Conservation (phyloP, 2,797 vertebrate species). For the Anableps anableps region DNA sequence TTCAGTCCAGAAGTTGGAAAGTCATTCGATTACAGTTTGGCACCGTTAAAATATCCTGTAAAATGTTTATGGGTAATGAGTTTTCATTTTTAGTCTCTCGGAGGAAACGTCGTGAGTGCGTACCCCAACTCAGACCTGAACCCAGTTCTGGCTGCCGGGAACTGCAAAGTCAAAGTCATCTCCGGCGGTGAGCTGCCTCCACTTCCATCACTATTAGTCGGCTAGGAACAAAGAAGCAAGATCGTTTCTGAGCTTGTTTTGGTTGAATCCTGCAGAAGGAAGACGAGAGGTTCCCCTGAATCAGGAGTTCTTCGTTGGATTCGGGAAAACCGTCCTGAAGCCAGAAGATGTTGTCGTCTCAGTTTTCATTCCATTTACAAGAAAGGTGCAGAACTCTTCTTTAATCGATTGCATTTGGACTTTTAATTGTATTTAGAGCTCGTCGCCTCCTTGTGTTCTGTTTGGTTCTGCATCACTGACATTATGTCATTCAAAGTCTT, state of each 20-base stretch:
- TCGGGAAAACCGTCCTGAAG: slow-evolving; percentile 79
- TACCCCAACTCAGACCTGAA: slow-evolving; percentile 90
- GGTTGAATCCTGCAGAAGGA: slow-evolving; percentile 61
- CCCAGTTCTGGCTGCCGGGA: slow-evolving; percentile 87
- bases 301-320: slow-evolving; percentile 83
- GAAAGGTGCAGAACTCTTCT: slow-evolving; percentile 72
- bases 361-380: slow-evolving; percentile 85
- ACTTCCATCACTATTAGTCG: not conserved
- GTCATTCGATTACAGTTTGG: not conserved
- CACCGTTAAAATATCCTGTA: not conserved
- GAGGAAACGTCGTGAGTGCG: slow-evolving; percentile 88
- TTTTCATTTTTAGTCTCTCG: slow-evolving; percentile 83
- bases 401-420: too few relatives aligned
- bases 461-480: not conserved
- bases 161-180: slow-evolving; percentile 76
- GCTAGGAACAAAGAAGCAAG: too few relatives aligned
- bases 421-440: not conserved
- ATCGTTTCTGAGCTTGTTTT: not conserved
- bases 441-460: not conserved
- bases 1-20: not conserved
- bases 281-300: slow-evolving; percentile 79
- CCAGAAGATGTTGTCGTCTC: slow-evolving; percentile 86
- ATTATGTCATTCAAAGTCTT: not conserved
- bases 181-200: slow-evolving; percentile 77
- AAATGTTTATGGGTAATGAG: not conserved